Base-by-base conservation (phyloP, 2,888 invertebrate species). In the Troides oblongomaculatus region DNA sequence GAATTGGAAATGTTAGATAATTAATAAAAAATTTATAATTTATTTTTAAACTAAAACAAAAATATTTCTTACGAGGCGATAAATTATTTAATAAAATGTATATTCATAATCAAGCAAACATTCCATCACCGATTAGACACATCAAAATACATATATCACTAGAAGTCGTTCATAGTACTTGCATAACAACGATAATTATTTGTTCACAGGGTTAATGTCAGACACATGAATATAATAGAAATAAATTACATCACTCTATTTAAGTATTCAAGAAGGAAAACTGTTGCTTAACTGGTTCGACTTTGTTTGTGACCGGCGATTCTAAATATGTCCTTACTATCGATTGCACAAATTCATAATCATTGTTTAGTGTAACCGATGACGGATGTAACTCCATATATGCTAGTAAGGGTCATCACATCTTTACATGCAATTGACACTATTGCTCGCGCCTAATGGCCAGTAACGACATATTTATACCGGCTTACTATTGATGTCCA, bases 201-300 rank as follows among this genome's bases (percentile, higher is more conserved):
- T 74, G 72, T 71, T 66, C 64, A 70, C 70, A 67, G 71, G 70
- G 72, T 71, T 69, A 71, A 71, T 75, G 72, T 75, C 71, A 72
- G 71, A 71, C 72, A 72, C 74, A 75, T 72, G 72, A 75, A 75
- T 76, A 74, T 75, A 74, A 74, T 73, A 66, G 66, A 66, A 63
- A 70, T 71, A 69, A 77, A 74, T 81, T 83, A 79, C 82, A 78
- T 79, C 83, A 85, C 71, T n/a, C 1, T 75, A 75, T 79, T 78
- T 74, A 81, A 73, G 79, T 83, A 88, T 86, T 85, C 84, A 80
- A 74, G 72, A 72, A 76, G 71, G 75, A 77, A 78, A 74, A 74
- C 74, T 78, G 77, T 87, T 86, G 82, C 84, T 77, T 81, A 80
- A 82, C 63, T 70, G 70, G 72, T 62, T 53, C 67, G 64, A 30